These are phyloP conservation scores for Drosophila leonis DNA, from an alignment of 2,888 invertebrate species.

Conservation along the genomic window DNA sequence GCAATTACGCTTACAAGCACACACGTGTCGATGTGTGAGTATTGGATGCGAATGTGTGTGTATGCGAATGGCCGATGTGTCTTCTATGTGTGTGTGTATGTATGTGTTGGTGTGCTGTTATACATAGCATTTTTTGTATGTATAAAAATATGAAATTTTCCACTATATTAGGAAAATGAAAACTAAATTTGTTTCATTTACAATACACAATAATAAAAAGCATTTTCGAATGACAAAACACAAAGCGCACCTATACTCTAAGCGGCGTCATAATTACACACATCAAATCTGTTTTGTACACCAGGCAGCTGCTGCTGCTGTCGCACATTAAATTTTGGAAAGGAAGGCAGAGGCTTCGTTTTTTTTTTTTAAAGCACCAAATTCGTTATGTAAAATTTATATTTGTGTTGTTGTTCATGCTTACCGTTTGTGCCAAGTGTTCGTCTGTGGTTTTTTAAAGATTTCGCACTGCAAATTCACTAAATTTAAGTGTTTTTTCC, in stretches of 20 bases:
- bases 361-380: constrained; percentile 53
- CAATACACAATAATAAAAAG: constrained; percentile 15
- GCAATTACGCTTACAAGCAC: constrained; percentile 40
- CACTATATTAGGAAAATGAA: constrained; percentile 60
- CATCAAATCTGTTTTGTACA: constrained; percentile 46
- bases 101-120: constrained; percentile 72
- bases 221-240: background rate
- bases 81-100: constrained; percentile 46
- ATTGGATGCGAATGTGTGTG: constrained; percentile 42
- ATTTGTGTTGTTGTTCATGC: constrained; percentile 66
- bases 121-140: constrained; percentile 83
- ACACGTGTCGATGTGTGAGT: constrained; percentile 58
- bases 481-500: constrained; percentile 85
- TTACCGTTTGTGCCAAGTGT: constrained; percentile 85
- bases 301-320: constrained; percentile 74
- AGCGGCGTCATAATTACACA: constrained; percentile 37
- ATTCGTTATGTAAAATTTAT: constrained; percentile 75
- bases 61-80: constrained; percentile 63
- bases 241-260: constrained; percentile 6
- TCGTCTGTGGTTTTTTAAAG: constrained; percentile 84
- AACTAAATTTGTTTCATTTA: constrained; percentile 9
- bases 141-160: constrained; percentile 81
- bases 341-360: constrained; percentile 58
- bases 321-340: constrained; percentile 71
- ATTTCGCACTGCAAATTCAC: constrained; percentile 85